Percentiles rank a stretch among this genome's conserved stretches.
These are phyloP conservation scores for Beris chalybata DNA, from an alignment of 2,888 invertebrate genomes.

Conservation along the genomic window DNA sequence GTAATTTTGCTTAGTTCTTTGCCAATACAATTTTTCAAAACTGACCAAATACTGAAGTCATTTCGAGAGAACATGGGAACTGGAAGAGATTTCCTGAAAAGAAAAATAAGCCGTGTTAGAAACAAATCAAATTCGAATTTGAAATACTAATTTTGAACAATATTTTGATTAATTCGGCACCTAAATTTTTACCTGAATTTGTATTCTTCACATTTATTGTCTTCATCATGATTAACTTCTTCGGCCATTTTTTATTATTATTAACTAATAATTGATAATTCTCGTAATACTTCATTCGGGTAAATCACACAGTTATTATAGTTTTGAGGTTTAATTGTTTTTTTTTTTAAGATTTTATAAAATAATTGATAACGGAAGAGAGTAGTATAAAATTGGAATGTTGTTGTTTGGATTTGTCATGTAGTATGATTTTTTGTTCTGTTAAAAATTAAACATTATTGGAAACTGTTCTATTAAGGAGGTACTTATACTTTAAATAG, in stretches of 20 bases:
- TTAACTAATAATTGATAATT: conserved; percentile 35
- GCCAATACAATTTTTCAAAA: conserved; percentile 87
- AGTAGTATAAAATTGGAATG: conserved; percentile 25
- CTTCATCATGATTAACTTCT: conserved; percentile 31
- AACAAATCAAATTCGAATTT: too few species aligned
- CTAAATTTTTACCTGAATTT: conserved; percentile 27
- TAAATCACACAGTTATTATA: conserved; percentile 29
- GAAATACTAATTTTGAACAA: neutral
- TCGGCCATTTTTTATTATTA: conserved; percentile 30
- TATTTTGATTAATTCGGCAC: neutral
- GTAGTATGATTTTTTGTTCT: conserved; percentile 22
- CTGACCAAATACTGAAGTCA: conserved; percentile 88
- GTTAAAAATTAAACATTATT: conserved; percentile 21
- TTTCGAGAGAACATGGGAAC: conserved; percentile 74
- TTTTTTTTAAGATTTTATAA: conserved; percentile 12
- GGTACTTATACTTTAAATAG: too few species aligned
- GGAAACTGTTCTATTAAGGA: too few species aligned
- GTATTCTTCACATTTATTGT: conserved; percentile 28
- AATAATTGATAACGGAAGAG: conserved; percentile 20
- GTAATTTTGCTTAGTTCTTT: conserved; percentile 94
- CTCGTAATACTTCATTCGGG: conserved; percentile 45
- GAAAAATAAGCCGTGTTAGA: conserved; percentile 37
- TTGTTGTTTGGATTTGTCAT: conserved; percentile 20
- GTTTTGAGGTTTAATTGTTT: neutral
- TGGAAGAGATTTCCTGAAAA: conserved; percentile 67